A percentile compares a stretch with the other conserved stretches of the same genome.
phyloP scores from a whole-genome alignment of 1,140 invertebrate genomes.

The Arctopsyche grandis region DNA sequence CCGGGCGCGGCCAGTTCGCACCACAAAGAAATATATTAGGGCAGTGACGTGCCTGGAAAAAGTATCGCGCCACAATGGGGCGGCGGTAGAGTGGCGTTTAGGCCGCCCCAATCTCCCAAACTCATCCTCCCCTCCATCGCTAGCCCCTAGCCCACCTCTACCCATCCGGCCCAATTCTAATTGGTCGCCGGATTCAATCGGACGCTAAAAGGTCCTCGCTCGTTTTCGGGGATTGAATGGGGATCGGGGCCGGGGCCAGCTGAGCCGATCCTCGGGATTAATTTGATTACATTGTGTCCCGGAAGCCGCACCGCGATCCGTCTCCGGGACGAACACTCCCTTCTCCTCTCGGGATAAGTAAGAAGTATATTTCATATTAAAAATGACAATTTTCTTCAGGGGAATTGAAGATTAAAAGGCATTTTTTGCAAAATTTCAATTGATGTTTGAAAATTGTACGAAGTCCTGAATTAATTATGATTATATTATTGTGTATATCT shows the following conservation, averaged over 20 bases:
- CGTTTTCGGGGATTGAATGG: constrained; percentile 42
- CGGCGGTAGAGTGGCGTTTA: not conserved
- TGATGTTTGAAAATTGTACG: too few species aligned
- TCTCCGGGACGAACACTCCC: constrained; percentile 22
- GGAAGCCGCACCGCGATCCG: constrained; percentile 36
- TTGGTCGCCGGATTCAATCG: constrained; percentile 45
- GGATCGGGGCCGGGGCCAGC: constrained; percentile 30
- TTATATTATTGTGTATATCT: too few species aligned
- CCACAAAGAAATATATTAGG: constrained; percentile 42
- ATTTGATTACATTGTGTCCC: constrained; percentile 44
- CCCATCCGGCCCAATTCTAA: constrained; percentile 38
- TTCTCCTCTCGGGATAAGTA: not conserved
- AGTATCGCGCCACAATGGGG: constrained; percentile 40
- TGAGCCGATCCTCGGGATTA: constrained; percentile 42
- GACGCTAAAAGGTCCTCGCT: constrained; percentile 43
- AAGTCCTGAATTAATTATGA: too few species aligned
- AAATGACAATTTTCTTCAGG: too few species aligned
- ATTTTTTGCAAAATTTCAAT: too few species aligned
- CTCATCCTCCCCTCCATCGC: not conserved
- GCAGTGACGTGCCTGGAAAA: constrained; percentile 39
- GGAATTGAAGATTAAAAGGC: too few species aligned
- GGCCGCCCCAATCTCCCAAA: not conserved
- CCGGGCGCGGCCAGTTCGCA: not conserved
- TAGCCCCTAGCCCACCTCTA: not conserved
- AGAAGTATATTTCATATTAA: too few species aligned